Base-by-base conservation (phyloP, 2,113 vertebrate species). In the Cricetomys ansorgei region DNA sequence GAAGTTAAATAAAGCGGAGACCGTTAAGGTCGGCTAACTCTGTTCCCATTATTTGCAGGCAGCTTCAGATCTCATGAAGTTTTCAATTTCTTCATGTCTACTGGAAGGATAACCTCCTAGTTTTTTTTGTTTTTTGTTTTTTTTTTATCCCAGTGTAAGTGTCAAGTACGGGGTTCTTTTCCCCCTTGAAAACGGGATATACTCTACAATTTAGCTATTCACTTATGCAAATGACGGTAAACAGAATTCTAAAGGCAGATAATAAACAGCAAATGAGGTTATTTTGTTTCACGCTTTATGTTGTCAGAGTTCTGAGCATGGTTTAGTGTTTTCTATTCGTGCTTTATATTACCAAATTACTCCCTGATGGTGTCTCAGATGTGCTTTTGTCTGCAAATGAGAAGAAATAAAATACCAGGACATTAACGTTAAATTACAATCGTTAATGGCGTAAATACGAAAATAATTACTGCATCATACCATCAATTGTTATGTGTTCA, bases 311-410 rank as follows among this genome's bases (percentile, higher is more conserved):
- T 98, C 98, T 98, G 97, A 97, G 97, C 98, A 97, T 98, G 98
- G 97, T 97, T 98, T 72, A 97, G 98, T 97, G 98, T 98, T 98
- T 96, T 96, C 98, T 73, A 97, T 96, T 98, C 98, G 92, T 97
- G 98, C 98, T 98, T 98, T 97, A 86, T 34, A 96, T 84, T 76
- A 95, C 76, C 98, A 72, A 96, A 98, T 94, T 98, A 81, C 97
- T 97, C 98, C 98, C 97, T 94, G 96, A 94, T 98, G 98, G 81
- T 98, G 97, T 77, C 98, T 97, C 98, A 98, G 98, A 98, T 94
- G 98, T 98, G 98, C 99, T 98, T 98, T 98, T 99, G 98, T 98
- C 98, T 98, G 98, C 98, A 94, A 96, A 97, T 98, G 96, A 96
- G 98, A 97, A 97, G 97, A 97, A 96, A 97, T 96, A 97, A 98